Evolutionary conservation across 2,888 invertebrate species (phyloP).

Genomic region (Caradrina kadenii): DNA sequence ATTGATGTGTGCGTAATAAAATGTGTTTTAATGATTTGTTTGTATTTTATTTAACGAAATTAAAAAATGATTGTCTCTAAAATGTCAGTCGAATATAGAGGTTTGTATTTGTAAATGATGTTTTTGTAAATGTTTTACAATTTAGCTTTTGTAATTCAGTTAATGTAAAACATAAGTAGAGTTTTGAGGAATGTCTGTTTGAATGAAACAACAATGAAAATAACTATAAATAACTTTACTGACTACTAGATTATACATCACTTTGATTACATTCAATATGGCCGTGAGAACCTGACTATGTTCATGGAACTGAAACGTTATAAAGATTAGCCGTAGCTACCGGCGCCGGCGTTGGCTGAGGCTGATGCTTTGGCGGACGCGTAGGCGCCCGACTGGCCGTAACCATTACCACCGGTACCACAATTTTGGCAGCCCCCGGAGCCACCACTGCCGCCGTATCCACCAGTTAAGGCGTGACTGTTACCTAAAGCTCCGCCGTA

Average conservation of each 20-base stretch:
- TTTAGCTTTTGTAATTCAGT: background rate
- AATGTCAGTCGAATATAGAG: no score
- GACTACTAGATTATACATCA: conserved; percentile 58
- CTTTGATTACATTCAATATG: conserved; percentile 60
- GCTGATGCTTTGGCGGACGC: conserved; percentile 79
- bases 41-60: no score
- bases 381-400: conserved; percentile 69
- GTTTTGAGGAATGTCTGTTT: background rate
- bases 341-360: conserved; percentile 74
- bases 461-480: conserved; percentile 9
- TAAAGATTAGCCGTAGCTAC: conserved; percentile 75
- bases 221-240: conserved; percentile 62
- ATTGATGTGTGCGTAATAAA: no score
- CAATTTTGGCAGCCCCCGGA: background rate
- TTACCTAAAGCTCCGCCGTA: background rate
- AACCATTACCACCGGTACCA: conserved; percentile 43
- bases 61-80: no score
- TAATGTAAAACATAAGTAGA: background rate
- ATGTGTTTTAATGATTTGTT: no score
- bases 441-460: conserved; percentile 25
- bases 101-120: no score
- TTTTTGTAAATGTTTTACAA: background rate
- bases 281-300: conserved; percentile 62
- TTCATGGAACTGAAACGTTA: conserved; percentile 31
- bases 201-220: conserved; percentile 49